Evolutionary conservation across 2,888 invertebrate genomes (phyloP).

Genomic region (Chironomus riparius): DNA sequence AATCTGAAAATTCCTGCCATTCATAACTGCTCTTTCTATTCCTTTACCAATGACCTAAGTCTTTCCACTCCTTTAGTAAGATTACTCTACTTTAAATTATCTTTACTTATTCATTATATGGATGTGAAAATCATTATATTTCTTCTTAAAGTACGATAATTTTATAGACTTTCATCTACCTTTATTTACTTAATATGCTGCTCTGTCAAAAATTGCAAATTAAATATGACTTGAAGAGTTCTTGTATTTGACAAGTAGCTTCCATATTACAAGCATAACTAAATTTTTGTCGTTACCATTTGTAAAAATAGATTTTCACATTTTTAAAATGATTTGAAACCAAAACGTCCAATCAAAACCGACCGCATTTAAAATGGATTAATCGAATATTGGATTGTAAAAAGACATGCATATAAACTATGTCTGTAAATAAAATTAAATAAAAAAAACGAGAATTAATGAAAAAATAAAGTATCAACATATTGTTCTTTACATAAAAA

Average conservation of each 20-base stretch:
- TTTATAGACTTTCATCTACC: no score
- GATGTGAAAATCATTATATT: no score
- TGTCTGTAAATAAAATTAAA: background rate
- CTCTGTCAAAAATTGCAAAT: background rate
- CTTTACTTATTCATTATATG: no score
- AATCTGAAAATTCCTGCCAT: constrained; percentile 3
- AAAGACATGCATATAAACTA: background rate
- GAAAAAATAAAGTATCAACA: no score
- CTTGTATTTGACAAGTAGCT: background rate
- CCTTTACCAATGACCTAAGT: background rate
- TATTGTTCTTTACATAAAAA: no score
- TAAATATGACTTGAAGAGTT: background rate
- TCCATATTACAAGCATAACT: background rate
- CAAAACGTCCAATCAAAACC: background rate
- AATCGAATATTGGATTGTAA: background rate
- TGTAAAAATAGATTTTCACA: background rate
- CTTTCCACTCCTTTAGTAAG: background rate
- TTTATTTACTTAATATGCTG: background rate
- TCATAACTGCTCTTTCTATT: constrained; percentile 1
- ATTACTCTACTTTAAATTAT: no score
- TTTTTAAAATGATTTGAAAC: background rate
- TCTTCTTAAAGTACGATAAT: no score
- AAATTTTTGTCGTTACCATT: no score
- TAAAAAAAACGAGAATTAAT: no score
- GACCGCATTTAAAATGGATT: background rate